phyloP scores from a whole-genome alignment of 2,888 invertebrate genomes.

The Nudaria mundana region DNA sequence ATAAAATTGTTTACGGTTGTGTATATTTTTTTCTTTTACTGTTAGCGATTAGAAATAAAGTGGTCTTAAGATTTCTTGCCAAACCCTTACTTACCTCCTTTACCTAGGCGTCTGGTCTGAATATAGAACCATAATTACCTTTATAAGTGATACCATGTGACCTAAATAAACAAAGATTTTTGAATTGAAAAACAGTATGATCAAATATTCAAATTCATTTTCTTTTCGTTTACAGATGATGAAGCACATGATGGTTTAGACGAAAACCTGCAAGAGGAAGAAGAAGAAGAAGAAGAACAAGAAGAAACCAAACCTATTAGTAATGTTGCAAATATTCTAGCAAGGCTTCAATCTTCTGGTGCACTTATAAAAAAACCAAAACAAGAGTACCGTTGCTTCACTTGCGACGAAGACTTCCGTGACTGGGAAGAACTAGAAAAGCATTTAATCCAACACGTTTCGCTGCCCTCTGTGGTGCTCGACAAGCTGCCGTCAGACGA shows the following conservation, averaged over 20 bases:
- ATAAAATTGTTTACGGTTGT: too few relatives aligned
- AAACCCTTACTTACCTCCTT: too few relatives aligned
- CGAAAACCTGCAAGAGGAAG: constrained; percentile 32
- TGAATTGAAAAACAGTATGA: too few relatives aligned
- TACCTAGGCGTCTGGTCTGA: too few relatives aligned
- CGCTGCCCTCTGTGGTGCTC: constrained; percentile 73
- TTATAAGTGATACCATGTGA: too few relatives aligned
- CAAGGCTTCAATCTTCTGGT: constrained; percentile 54
- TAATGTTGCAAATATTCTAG: constrained; percentile 59
- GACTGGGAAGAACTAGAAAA: constrained; percentile 68
- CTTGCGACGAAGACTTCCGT: constrained; percentile 75
- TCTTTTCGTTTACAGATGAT: constrained; percentile 39
- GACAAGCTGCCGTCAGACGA: constrained; percentile 78
- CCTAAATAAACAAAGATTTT: too few relatives aligned
- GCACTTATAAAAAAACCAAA: constrained; percentile 56
- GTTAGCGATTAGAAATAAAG: too few relatives aligned
- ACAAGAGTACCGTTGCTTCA: constrained; percentile 68
- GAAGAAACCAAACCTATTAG: constrained; percentile 40
- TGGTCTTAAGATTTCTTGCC: too few relatives aligned
- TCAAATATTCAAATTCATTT: background rate
- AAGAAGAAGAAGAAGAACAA: constrained; percentile 36
- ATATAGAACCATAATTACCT: too few relatives aligned
- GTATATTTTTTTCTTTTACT: too few relatives aligned
- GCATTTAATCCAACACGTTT: constrained; percentile 80
- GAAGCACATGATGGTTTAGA: constrained; percentile 48